Conservation (phyloP, 2,888 invertebrate species). For the Antheraea assamensis region DNA sequence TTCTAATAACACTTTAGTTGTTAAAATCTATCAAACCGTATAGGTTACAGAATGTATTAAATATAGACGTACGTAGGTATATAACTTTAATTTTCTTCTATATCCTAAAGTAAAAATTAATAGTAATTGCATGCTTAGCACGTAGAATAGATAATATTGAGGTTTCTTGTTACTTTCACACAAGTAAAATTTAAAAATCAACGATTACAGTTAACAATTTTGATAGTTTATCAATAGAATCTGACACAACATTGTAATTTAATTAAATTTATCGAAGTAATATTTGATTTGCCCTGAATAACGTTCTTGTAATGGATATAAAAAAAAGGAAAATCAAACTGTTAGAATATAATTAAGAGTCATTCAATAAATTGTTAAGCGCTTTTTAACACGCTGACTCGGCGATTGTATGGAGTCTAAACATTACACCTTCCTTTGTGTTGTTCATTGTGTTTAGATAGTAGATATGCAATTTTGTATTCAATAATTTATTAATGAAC, state of each 20-base stretch:
- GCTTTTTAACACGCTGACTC: slow-evolving; percentile 22
- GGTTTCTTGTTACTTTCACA: not conserved
- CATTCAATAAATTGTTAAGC: slow-evolving; percentile 20
- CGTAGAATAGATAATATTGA: not conserved
- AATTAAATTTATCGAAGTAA: not conserved
- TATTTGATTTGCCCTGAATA: slow-evolving; percentile 14
- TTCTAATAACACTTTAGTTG: too few relatives aligned
- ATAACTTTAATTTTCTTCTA: too few relatives aligned
- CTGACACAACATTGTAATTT: slow-evolving; percentile 8
- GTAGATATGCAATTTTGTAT: slow-evolving; percentile 19
- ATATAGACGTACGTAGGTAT: too few relatives aligned
- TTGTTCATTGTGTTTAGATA: slow-evolving; percentile 19
- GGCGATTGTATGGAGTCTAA: slow-evolving; percentile 21
- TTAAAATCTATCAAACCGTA: too few relatives aligned
- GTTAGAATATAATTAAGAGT: slow-evolving; percentile 22
- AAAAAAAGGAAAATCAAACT: slow-evolving; percentile 13
- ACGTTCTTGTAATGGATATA: not conserved
- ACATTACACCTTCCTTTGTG: slow-evolving; percentile 20
- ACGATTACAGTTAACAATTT: not conserved
- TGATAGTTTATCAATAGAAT: not conserved
- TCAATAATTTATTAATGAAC: slow-evolving; percentile 20
- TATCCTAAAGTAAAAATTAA: too few relatives aligned
- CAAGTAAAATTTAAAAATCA: not conserved
- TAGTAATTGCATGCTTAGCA: too few relatives aligned
- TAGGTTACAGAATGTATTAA: too few relatives aligned